These are phyloP conservation scores for Planiliza haematocheilus DNA, from an alignment of 2,113 vertebrate species.

Conservation along the genomic window DNA sequence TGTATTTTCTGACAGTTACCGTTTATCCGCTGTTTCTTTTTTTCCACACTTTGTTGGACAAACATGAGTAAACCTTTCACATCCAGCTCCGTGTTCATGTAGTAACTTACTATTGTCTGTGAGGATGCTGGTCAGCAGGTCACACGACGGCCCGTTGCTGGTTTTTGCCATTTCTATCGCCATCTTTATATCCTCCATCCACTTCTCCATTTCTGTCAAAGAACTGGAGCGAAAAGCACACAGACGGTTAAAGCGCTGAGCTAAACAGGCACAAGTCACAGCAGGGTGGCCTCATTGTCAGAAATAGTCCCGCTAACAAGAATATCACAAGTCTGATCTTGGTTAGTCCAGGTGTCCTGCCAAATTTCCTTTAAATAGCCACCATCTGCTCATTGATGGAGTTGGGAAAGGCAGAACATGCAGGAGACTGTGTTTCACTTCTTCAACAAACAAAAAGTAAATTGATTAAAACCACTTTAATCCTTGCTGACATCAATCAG, in stretches of 20 bases:
- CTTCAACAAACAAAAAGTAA: background rate
- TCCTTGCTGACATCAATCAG: too few relatives aligned
- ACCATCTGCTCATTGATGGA: constrained; percentile 25
- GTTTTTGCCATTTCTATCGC: constrained; percentile 91
- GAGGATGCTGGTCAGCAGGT: constrained; percentile 86
- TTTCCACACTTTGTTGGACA: background rate
- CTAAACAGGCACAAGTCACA: constrained; percentile 3
- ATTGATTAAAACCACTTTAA: background rate
- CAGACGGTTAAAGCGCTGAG: constrained; percentile 4
- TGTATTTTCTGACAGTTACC: background rate
- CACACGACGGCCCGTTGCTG: constrained; percentile 86
- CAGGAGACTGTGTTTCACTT: background rate
- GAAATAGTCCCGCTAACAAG: constrained; percentile 11
- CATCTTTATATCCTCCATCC: constrained; percentile 94
- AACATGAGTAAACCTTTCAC: background rate
- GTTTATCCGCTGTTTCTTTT: background rate
- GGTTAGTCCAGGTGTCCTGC: constrained; percentile 10
- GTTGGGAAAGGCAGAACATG: constrained; percentile 1
- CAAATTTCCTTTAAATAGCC: constrained; percentile 16
- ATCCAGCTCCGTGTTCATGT: background rate
- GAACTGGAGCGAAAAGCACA: constrained; percentile 78
- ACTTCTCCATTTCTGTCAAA: constrained; percentile 92
- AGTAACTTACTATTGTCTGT: constrained; percentile 91
- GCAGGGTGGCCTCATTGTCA: background rate
- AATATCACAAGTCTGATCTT: constrained; percentile 10